phyloP scores from a whole-genome alignment of 1,140 invertebrate species.

The Sitophilus oryzae region DNA sequence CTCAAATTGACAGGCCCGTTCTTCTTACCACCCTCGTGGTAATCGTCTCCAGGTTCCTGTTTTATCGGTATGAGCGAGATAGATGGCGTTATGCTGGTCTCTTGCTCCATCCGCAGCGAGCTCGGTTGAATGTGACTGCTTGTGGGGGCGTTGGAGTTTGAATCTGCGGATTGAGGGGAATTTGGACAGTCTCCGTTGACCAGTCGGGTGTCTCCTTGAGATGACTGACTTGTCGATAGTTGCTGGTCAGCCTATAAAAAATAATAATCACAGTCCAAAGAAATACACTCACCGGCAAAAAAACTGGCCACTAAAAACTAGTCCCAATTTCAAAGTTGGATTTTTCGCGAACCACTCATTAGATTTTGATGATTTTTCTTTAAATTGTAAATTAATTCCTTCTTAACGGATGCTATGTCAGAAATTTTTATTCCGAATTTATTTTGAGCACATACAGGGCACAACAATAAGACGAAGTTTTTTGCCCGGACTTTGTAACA shows the following conservation, averaged over 20 bases:
- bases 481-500: too few relatives aligned
- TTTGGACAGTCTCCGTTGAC: slow-evolving; percentile 54
- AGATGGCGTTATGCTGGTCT: slow-evolving; percentile 68
- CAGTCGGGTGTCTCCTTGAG: slow-evolving; percentile 40
- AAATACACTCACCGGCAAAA: too few relatives aligned
- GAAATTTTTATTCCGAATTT: too few relatives aligned
- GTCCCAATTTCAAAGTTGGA: too few relatives aligned
- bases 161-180: slow-evolving; percentile 71
- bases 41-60: slow-evolving; percentile 56
- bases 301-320: too few relatives aligned
- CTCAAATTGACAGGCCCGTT: slow-evolving; percentile 41
- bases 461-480: too few relatives aligned
- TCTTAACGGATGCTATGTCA: too few relatives aligned
- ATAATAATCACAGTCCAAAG: too few relatives aligned
- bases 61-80: slow-evolving; percentile 82
- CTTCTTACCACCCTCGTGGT: slow-evolving; percentile 33
- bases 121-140: slow-evolving; percentile 53
- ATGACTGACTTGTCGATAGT: slow-evolving; percentile 17
- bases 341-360: too few relatives aligned
- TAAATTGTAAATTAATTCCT: too few relatives aligned
- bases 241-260: slow-evolving; percentile 20
- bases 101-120: slow-evolving; percentile 43
- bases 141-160: slow-evolving; percentile 64
- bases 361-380: too few relatives aligned
- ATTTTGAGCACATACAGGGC: too few relatives aligned